These are phyloP conservation scores for Lysiphlebus fabarum DNA, from an alignment of 1,140 invertebrate species.

Conservation along the genomic window DNA sequence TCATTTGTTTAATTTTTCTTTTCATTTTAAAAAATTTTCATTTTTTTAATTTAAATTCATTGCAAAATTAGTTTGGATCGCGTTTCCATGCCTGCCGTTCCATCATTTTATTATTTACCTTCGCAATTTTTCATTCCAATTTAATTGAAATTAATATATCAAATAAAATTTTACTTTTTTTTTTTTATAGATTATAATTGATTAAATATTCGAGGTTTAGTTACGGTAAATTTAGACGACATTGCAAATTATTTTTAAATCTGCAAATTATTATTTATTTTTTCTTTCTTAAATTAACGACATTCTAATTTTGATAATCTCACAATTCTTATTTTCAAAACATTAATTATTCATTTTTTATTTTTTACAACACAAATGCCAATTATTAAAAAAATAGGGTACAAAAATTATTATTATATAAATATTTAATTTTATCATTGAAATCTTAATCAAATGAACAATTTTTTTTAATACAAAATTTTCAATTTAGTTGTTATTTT, in stretches of 20 bases:
- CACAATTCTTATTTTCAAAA: slow-evolving; percentile 27
- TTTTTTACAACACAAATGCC: slow-evolving; percentile 15
- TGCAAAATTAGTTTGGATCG: slow-evolving; percentile 45
- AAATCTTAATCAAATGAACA: slow-evolving; percentile 43
- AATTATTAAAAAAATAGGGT: slow-evolving; percentile 56
- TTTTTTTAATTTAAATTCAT: slow-evolving; percentile 32
- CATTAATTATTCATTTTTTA: slow-evolving; percentile 10
- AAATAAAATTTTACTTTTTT: too few species aligned
- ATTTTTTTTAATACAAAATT: slow-evolving; percentile 29
- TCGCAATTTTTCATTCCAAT: slow-evolving; percentile 10
- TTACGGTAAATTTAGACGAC: too few species aligned
- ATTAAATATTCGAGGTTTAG: too few species aligned
- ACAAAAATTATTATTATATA: slow-evolving; percentile 50
- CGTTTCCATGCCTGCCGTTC: slow-evolving; percentile 39
- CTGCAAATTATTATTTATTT: slow-evolving; percentile 10
- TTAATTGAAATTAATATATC: too few species aligned
- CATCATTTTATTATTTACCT: slow-evolving; percentile 32
- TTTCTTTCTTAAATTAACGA: slow-evolving; percentile 4
- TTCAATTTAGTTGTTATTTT: slow-evolving; percentile 12
- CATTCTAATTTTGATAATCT: slow-evolving; percentile 6
- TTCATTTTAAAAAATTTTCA: slow-evolving; percentile 20
- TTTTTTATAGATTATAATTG: too few species aligned
- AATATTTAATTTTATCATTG: slow-evolving; percentile 39
- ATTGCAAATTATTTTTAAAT: too few species aligned
- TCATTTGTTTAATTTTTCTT: not conserved